Conservation (phyloP, 2,888 invertebrate species). For the Sialis fuliginosa region DNA sequence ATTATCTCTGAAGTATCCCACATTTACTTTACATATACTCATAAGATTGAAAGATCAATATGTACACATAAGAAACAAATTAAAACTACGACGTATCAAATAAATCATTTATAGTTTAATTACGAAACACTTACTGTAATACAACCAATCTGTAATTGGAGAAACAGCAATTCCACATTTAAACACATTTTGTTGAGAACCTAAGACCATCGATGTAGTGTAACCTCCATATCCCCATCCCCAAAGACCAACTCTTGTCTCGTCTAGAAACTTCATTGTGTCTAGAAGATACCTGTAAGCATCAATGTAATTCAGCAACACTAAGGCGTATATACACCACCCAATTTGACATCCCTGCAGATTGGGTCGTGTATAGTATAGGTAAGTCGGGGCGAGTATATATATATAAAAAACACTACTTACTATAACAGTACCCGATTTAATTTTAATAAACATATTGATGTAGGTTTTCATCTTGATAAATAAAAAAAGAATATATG, state of each 20-base stretch:
- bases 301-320: too few species aligned
- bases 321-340: too few species aligned
- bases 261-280: slow-evolving; percentile 68
- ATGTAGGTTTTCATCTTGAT: too few species aligned
- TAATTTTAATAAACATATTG: too few species aligned
- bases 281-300: slow-evolving; percentile 54
- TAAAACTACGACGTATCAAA: too few species aligned
- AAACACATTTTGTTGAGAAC: slow-evolving; percentile 65
- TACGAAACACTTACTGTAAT: slow-evolving; percentile 60
- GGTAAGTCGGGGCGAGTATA: too few species aligned
- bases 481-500: too few species aligned
- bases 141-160: slow-evolving; percentile 89
- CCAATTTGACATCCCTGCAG: too few species aligned
- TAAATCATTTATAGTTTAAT: neutral
- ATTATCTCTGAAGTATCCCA: neutral
- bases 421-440: too few species aligned
- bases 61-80: neutral
- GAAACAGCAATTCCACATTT: slow-evolving; percentile 89
- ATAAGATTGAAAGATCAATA: neutral
- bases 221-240: slow-evolving; percentile 96
- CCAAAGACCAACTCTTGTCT: slow-evolving; percentile 80
- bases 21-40: neutral
- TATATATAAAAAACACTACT: too few species aligned
- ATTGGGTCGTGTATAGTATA: too few species aligned
- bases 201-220: slow-evolving; percentile 80